These are phyloP conservation scores for Notocelia uddmanniana DNA, from an alignment of 2,888 invertebrate genomes.

Conservation along the genomic window DNA sequence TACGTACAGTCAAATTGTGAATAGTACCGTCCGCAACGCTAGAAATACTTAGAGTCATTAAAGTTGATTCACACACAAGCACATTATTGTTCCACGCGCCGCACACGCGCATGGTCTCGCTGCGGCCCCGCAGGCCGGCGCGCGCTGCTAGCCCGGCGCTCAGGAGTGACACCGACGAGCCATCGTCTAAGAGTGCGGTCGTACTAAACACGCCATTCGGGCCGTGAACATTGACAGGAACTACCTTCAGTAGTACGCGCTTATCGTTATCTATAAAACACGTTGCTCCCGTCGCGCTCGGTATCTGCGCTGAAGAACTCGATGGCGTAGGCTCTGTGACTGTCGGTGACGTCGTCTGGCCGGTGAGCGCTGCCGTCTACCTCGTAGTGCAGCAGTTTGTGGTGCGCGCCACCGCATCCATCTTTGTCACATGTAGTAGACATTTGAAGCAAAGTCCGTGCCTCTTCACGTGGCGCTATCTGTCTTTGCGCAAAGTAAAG, in stretches of 20 bases:
- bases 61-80: neutral
- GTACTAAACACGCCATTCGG: neutral
- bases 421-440: constrained; percentile 9
- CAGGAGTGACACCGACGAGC: constrained; percentile 17
- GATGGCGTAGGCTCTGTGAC: neutral
- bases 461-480: neutral
- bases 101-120: constrained; percentile 6
- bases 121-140: neutral
- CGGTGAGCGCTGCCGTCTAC: no score
- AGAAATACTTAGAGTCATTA: no score
- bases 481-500: no score
- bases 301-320: neutral
- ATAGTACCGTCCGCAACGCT: no score
- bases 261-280: no score
- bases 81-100: constrained; percentile 11
- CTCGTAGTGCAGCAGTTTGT: no score
- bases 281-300: no score
- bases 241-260: no score
- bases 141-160: neutral
- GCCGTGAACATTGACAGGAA: neutral
- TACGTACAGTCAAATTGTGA: no score
- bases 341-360: neutral
- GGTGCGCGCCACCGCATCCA: neutral
- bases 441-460: neutral
- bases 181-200: constrained; percentile 2